Evolutionary conservation across 2,113 vertebrate species (phyloP), one percentile per base, ranked within the genome.

Genomic region (Clinocottus analis): DNA sequence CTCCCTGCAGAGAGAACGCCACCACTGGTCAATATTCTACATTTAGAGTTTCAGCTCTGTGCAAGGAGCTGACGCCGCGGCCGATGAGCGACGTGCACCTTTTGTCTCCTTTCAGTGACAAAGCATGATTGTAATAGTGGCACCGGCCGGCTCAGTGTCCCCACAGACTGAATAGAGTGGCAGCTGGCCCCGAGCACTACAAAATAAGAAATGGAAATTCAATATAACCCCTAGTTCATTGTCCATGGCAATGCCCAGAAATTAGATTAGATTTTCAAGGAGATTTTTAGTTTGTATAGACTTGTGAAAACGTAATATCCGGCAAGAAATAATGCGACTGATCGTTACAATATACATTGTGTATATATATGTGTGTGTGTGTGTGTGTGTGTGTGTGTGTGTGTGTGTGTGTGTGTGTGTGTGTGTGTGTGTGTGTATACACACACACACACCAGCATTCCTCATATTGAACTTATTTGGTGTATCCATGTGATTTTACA

Each of bases 41-140:
- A 69, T 58, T 68, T 45, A 49, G 49, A 71, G 53, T 17, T 37
- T 61, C 77, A 77, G 67, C 75, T 79, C 27, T 4, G 33, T 83
- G 49, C 88, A 64, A 82, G 82, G 75, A 86, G 77, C 81, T 93
- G 90, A 91, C 62, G 86, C 55, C 72, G 76, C 45, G 41, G 68
- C 61, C 49, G 86, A 87, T 64, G 27, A 59, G 60, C 59, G 75
- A 21, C 78, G 81, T 45, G 68, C 75, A 86, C 87, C 66, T 87
- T 93, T 90, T 87, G 90, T 75, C 76, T 91, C 66, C 70, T 87
- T 70, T 91, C 72, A 84, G 60, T 83, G 67, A 55, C 84, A 90
- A 70, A 47, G 43, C 66, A 63, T 80, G 37, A 92, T 92, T 94
- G 90, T 86, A 66, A 79, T 69, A 0, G 70, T 76, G 58, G 12